Percentiles rank a stretch among this genome's conserved stretches.
These are phyloP conservation scores for Tinea pellionella DNA, from an alignment of 2,888 invertebrate genomes.

Conservation along the genomic window DNA sequence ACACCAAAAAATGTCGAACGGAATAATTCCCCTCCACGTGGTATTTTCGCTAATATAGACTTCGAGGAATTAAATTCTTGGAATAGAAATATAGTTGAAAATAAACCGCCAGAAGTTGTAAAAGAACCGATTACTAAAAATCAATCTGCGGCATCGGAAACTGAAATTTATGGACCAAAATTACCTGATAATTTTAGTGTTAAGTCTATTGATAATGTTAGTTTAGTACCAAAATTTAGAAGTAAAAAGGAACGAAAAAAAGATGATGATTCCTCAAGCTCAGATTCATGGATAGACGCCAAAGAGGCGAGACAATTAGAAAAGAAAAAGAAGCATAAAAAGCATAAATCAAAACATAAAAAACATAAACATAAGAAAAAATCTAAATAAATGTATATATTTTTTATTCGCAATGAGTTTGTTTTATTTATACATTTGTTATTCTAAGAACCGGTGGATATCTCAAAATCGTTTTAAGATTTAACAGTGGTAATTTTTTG, in stretches of 20 bases:
- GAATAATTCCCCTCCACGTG: slow-evolving; percentile 77
- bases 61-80: slow-evolving; percentile 68
- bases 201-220: slow-evolving; percentile 19
- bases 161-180: slow-evolving; percentile 66
- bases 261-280: slow-evolving; percentile 33
- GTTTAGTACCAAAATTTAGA: slow-evolving; percentile 24
- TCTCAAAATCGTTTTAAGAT: no score
- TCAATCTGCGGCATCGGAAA: slow-evolving; percentile 23
- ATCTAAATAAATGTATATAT: slow-evolving; percentile 33
- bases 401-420: slow-evolving; percentile 13
- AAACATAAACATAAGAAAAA: slow-evolving; percentile 55
- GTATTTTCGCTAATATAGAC: slow-evolving; percentile 76
- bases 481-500: no score
- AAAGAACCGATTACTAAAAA: slow-evolving; percentile 18
- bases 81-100: slow-evolving; percentile 30
- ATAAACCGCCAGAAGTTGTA: slow-evolving; percentile 15
- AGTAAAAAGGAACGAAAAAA: slow-evolving; percentile 25
- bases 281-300: slow-evolving; percentile 65
- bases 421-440: not conserved
- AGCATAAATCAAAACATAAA: slow-evolving; percentile 52
- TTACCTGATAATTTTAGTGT: slow-evolving; percentile 60
- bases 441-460: no score
- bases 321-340: slow-evolving; percentile 48
- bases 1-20: slow-evolving; percentile 68
- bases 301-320: slow-evolving; percentile 45